phyloP scores from a whole-genome alignment of 2,113 vertebrate genomes.

The Archocentrus centrarchus region DNA sequence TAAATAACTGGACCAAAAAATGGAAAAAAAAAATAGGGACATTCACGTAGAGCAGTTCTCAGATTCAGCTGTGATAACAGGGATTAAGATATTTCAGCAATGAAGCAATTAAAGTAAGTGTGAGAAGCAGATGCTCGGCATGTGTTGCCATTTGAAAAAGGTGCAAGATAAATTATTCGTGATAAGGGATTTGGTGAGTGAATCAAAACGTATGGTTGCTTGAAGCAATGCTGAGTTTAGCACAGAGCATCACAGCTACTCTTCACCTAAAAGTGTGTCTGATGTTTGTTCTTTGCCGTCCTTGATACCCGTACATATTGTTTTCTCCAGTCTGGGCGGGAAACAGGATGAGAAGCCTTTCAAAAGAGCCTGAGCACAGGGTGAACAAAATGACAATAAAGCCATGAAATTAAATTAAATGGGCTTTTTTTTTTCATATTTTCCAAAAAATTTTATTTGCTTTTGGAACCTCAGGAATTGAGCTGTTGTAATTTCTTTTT shows the following conservation, averaged over 20 bases:
- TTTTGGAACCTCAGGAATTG: neutral
- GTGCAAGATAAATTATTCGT: conserved; percentile 2
- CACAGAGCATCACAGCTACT: neutral
- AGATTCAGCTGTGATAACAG: neutral
- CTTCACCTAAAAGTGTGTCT: neutral
- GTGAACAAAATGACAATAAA: neutral
- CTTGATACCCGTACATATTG: neutral
- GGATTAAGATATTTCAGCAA: neutral
- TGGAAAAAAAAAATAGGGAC: neutral
- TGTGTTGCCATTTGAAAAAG: neutral
- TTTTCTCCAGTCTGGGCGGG: neutral
- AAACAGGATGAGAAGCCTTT: neutral
- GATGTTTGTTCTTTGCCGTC: neutral
- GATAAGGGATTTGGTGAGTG: neutral
- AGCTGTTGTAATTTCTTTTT: neutral
- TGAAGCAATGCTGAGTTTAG: neutral
- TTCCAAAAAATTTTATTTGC: neutral
- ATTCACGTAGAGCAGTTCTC: neutral
- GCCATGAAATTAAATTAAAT: neutral
- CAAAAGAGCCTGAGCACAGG: neutral
- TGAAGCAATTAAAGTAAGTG: conserved; percentile 9
- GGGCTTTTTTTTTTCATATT: neutral
- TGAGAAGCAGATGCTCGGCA: neutral
- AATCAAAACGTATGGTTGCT: neutral
- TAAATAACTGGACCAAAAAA: neutral